Conservation (phyloP, 2,113 vertebrate species). For the Urocitellus parryii region DNA sequence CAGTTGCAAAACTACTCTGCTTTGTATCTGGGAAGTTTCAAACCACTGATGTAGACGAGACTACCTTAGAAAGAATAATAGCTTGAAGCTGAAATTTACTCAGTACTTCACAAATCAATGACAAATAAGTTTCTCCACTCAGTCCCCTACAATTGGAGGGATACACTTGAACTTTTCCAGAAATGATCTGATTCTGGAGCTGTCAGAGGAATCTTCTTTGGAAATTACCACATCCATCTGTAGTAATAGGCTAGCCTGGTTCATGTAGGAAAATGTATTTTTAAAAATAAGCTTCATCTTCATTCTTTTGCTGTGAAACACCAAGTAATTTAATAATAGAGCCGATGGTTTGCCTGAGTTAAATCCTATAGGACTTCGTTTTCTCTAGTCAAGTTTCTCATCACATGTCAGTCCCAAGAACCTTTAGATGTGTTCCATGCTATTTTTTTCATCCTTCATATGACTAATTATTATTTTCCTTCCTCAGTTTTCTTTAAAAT, state of each 20-base stretch:
- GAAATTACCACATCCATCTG: constrained; percentile 28
- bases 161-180: constrained; percentile 43
- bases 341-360: neutral
- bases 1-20: constrained; percentile 78
- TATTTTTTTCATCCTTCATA: neutral
- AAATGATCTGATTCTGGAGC: neutral
- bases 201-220: constrained; percentile 35
- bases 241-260: neutral
- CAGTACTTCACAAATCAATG: constrained; percentile 73
- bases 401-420: neutral
- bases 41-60: constrained; percentile 82
- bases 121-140: constrained; percentile 69
- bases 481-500: constrained; percentile 12
- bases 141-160: neutral
- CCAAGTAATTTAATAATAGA: neutral
- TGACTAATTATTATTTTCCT: neutral
- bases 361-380: neutral
- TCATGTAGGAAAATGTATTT: neutral
- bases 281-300: constrained; percentile 6
- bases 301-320: neutral
- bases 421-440: neutral
- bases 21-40: constrained; percentile 81
- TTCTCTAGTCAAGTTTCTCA: constrained; percentile 19
- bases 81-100: constrained; percentile 77
- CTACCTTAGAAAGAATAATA: constrained; percentile 78